Evolutionary conservation across 2,888 invertebrate species (phyloP).

Genomic region (Emmelina monodactyla): DNA sequence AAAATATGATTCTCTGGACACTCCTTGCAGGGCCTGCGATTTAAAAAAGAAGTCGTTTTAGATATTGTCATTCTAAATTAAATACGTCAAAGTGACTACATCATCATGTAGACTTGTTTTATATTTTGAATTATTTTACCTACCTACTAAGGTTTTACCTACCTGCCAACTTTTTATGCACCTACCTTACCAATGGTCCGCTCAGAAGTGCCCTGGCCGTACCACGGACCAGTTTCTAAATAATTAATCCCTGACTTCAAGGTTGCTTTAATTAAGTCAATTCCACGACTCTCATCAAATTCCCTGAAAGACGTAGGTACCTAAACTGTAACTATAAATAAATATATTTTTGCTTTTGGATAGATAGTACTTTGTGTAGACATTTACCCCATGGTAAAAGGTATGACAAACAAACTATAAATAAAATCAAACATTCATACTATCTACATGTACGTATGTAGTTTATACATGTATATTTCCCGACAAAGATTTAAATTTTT

Average conservation of each 20-base stretch:
- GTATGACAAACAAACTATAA: too few relatives aligned
- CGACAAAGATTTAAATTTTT: too few relatives aligned
- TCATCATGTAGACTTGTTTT: not conserved
- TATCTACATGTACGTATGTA: too few relatives aligned
- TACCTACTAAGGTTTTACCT: too few relatives aligned
- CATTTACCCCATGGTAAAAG: too few relatives aligned
- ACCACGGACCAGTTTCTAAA: slow-evolving; percentile 92
- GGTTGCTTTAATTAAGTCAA: slow-evolving; percentile 73
- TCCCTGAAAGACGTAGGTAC: slow-evolving; percentile 44
- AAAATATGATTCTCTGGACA: slow-evolving; percentile 85
- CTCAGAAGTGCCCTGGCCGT: slow-evolving; percentile 89
- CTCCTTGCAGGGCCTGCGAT: slow-evolving; percentile 73
- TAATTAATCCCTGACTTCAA: slow-evolving; percentile 86
- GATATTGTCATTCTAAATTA: not conserved
- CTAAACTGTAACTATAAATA: too few relatives aligned
- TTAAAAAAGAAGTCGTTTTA: slow-evolving; percentile 3
- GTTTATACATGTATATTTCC: too few relatives aligned
- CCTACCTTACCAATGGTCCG: slow-evolving; percentile 79
- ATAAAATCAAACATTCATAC: too few relatives aligned
- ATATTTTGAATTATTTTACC: not conserved
- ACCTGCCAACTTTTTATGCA: too few relatives aligned
- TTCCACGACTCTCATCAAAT: slow-evolving; percentile 71
- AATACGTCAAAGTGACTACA: too few relatives aligned
- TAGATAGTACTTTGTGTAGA: too few relatives aligned
- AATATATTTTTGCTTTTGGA: too few relatives aligned